Conservation (phyloP, 2,113 vertebrate species). For the Speoplatyrhinus poulsoni region DNA sequence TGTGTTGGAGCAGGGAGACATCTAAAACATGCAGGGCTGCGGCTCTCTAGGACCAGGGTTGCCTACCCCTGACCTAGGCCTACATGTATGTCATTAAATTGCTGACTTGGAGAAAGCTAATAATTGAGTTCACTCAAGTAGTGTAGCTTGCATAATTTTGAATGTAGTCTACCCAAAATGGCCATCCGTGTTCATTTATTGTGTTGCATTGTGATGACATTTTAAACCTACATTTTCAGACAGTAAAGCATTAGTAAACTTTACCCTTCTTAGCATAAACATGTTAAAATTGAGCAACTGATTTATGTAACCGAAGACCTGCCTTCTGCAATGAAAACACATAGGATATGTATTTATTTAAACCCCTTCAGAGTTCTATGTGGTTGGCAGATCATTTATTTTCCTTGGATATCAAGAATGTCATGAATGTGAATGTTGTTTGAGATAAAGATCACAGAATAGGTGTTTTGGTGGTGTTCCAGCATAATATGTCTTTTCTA, state of each 20-base stretch:
- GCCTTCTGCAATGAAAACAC: constrained; percentile 9
- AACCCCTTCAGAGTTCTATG: constrained; percentile 17
- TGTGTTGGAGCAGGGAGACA: too few relatives aligned
- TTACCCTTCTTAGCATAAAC: constrained; percentile 3
- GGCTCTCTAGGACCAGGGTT: too few relatives aligned
- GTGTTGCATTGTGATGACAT: background rate
- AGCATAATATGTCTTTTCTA: constrained; percentile 26
- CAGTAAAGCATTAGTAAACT: background rate
- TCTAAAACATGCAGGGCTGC: too few relatives aligned
- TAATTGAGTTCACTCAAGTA: too few relatives aligned
- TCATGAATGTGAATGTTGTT: constrained; percentile 33
- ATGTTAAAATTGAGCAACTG: background rate
- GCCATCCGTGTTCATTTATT: too few relatives aligned
- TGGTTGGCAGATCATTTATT: constrained; percentile 35
- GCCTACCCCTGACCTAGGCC: too few relatives aligned
- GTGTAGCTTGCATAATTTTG: too few relatives aligned
- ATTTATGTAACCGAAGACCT: constrained; percentile 2
- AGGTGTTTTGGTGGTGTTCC: constrained; percentile 40
- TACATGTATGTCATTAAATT: too few relatives aligned
- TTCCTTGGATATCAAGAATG: constrained; percentile 29
- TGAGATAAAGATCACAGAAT: constrained; percentile 36
- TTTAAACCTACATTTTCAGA: constrained; percentile 19
- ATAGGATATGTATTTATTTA: constrained; percentile 24
- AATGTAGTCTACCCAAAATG: too few relatives aligned
- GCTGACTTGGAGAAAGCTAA: too few relatives aligned